phyloP scores from a whole-genome alignment of 2,113 vertebrate species.

The Oryzias curvinotus region DNA sequence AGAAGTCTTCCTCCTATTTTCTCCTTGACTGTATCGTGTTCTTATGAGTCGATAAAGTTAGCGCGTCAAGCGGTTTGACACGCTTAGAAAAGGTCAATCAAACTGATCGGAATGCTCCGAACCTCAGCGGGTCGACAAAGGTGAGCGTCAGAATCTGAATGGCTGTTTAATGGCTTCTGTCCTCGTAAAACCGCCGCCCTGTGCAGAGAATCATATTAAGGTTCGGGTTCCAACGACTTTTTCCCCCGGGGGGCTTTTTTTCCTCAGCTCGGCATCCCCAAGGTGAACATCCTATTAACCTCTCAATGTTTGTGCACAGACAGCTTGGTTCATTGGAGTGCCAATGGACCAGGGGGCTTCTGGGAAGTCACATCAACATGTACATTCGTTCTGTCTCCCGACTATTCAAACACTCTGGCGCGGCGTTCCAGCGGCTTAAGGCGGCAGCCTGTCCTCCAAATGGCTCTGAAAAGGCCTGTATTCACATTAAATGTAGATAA shows the following conservation, averaged over 20 bases:
- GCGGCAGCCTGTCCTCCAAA: constrained; percentile 14
- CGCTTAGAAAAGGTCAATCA: too few species aligned
- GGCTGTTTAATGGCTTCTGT: constrained; percentile 47
- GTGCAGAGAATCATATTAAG: constrained; percentile 21
- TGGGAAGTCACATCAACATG: constrained; percentile 21
- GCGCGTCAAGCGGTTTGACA: too few species aligned
- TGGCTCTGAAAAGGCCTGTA: constrained; percentile 16
- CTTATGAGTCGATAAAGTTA: too few species aligned
- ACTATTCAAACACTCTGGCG: constrained; percentile 7
- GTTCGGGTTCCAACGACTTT: constrained; percentile 18
- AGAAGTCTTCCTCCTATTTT: too few species aligned
- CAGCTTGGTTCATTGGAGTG: constrained; percentile 54
- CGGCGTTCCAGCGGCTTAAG: background rate
- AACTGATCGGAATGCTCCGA: too few species aligned
- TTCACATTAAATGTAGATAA: constrained; percentile 18
- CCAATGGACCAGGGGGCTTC: constrained; percentile 44
- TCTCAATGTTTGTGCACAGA: constrained; percentile 51
- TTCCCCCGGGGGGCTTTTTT: constrained; percentile 35
- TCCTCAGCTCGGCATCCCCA: constrained; percentile 46
- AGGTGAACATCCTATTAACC: constrained; percentile 66
- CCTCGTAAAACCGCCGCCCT: constrained; percentile 37
- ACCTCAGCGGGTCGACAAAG: too few species aligned
- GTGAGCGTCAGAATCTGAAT: constrained; percentile 16
- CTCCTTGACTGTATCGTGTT: too few species aligned
- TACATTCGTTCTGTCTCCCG: background rate